Base-by-base conservation (phyloP, 2,888 invertebrate genomes). In the Cecidostiba fungosa region DNA sequence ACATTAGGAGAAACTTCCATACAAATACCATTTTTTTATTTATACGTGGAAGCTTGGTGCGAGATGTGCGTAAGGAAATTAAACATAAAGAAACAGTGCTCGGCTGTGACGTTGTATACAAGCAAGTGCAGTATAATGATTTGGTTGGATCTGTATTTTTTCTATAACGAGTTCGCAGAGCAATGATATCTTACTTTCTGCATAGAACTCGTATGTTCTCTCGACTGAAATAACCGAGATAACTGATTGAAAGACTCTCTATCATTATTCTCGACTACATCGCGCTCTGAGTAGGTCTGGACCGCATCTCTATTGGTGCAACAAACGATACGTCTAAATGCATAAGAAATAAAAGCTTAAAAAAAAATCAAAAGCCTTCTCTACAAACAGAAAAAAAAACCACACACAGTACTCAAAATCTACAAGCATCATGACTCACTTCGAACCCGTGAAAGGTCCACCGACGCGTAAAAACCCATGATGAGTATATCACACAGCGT, bases 21-120 rank as follows among this genome's bases (percentile, higher is more conserved):
- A 29, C 84, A 81, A 59, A 84, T 81, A 84, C 86, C 82, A 84
- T 70, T 50, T 79, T 59, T 69, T 84, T 84, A 74, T 78, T 79
- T 77, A 77, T 86, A 86, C 84, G 86, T 86, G 83, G 86, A 86
- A 86, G 84, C 82, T 84, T 54, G 54, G 66, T 79, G 66, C 54
- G 8, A n/a, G 10, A 32, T 32, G 32, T 23, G 19, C 72, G 29
- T 43, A 73, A 16, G 23, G 2, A 78, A 5, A 47, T 16, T 43
- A 43, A 19, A 50, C 1, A 66, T 12, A 32, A 73, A 39, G 23
- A 36, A 74, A 84, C 36, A 59, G 78, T 77, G 39, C 0, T 23
- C 50, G 77, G 54, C 77, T 70, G 23, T 70, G 54, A 16, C 77
- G 23, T 19, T 29, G 19, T 62, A 36, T n/a, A 66, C n/a, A 79